These are phyloP conservation scores for Sterna hirundo DNA, from an alignment of 2,113 vertebrate genomes.

Conservation along the genomic window DNA sequence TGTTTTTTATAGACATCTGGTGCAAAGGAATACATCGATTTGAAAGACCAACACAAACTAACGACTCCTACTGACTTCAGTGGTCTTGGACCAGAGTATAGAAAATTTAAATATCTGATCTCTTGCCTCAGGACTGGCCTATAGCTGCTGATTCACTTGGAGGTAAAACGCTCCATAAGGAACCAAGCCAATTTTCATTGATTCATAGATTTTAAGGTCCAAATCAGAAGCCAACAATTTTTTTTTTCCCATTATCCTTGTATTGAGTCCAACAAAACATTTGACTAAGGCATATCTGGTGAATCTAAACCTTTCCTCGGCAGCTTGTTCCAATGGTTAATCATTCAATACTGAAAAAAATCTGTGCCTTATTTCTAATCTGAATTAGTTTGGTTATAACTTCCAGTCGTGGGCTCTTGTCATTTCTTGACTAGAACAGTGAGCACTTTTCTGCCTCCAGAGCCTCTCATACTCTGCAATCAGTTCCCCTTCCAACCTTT, in stretches of 20 bases:
- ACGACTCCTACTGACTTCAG: not conserved
- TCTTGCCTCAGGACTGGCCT: not conserved
- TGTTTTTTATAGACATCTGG: not conserved
- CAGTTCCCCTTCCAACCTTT: slow-evolving; percentile 6
- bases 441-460: not conserved
- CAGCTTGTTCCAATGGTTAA: not conserved
- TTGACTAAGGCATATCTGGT: not conserved
- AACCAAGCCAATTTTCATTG: slow-evolving; percentile 1
- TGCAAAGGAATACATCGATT: not conserved
- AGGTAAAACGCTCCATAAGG: not conserved
- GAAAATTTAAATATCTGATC: not conserved
- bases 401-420: not conserved
- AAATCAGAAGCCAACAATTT: not conserved
- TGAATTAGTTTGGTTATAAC: not conserved
- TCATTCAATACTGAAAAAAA: not conserved
- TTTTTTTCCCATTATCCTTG: not conserved
- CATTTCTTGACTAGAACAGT: slow-evolving; percentile 31
- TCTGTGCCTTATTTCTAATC: not conserved
- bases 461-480: not conserved
- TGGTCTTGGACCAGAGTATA: not conserved
- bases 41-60: not conserved
- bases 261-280: slow-evolving; percentile 24
- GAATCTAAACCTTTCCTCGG: slow-evolving; percentile 8
- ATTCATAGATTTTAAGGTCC: slow-evolving; percentile 20
- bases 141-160: not conserved